A percentile compares a stretch with the other conserved stretches of the same genome.
These are phyloP conservation scores for Stictonetta naevosa DNA, from an alignment of 2,113 vertebrate genomes.

Conservation along the genomic window DNA sequence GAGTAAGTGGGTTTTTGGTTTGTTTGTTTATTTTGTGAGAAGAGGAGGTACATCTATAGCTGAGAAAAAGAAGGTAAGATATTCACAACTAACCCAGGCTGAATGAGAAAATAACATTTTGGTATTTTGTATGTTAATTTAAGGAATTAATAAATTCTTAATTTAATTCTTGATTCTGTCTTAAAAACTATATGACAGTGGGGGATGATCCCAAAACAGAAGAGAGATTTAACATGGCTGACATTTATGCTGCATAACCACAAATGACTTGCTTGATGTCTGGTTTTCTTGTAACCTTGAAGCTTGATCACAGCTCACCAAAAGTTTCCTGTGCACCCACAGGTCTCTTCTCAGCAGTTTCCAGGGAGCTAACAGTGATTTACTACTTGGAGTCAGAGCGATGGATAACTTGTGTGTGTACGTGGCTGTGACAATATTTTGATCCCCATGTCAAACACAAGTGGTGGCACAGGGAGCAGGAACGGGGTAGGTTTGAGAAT, in stretches of 20 bases:
- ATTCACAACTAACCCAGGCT: not conserved
- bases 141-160: not conserved
- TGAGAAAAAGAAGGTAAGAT: not conserved
- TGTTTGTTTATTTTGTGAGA: not conserved
- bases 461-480: not conserved
- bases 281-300: not conserved
- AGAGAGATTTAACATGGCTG: fast-evolving
- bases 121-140: not conserved
- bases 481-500: not conserved
- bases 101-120: not conserved
- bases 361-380: not conserved
- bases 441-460: not conserved
- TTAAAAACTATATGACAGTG: not conserved
- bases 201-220: not conserved
- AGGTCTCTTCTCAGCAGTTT: not conserved
- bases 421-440: not conserved
- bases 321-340: not conserved
- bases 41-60: not conserved
- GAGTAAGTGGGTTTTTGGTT: not conserved
- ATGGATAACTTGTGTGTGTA: not conserved
- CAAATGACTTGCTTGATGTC: fast-evolving
- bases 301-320: not conserved
- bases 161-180: too few species aligned
- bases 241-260: not conserved
- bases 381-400: fast-evolving